Conservation (phyloP, 2,888 invertebrate species). For the Enchytraeus crypticus region DNA sequence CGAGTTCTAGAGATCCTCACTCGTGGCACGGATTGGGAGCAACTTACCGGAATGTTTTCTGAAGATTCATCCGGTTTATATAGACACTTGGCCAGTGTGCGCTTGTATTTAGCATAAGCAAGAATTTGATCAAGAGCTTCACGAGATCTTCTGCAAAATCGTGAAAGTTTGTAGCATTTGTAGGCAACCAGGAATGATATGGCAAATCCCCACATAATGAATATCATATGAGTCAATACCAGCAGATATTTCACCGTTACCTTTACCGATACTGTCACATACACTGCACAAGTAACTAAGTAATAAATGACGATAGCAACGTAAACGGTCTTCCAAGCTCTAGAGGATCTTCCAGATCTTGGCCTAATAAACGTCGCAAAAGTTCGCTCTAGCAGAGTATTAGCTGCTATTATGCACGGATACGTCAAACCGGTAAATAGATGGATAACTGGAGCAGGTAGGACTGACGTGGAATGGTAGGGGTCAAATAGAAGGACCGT, state of each 20-base stretch:
- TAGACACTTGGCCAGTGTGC: too few species aligned
- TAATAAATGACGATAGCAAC: neutral
- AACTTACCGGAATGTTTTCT: too few species aligned
- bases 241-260: neutral
- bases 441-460: neutral
- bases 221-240: neutral
- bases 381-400: neutral
- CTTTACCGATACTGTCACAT: neutral
- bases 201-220: conserved; percentile 3
- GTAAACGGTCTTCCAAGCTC: neutral
- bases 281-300: neutral
- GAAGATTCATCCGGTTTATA: too few species aligned
- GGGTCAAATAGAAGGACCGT: neutral
- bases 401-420: neutral
- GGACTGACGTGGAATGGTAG: neutral
- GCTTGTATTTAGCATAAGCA: neutral
- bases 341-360: neutral
- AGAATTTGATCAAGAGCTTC: conserved; percentile 2
- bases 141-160: neutral
- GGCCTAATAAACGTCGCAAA: neutral
- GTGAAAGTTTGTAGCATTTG: conserved; percentile 1
- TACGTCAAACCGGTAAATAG: conserved; percentile 1
- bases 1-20: neutral
- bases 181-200: conserved; percentile 4
- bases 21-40: too few species aligned